Conservation (phyloP, 37 sponge, comb jelly and placozoan species). For the Crambe crambe region DNA sequence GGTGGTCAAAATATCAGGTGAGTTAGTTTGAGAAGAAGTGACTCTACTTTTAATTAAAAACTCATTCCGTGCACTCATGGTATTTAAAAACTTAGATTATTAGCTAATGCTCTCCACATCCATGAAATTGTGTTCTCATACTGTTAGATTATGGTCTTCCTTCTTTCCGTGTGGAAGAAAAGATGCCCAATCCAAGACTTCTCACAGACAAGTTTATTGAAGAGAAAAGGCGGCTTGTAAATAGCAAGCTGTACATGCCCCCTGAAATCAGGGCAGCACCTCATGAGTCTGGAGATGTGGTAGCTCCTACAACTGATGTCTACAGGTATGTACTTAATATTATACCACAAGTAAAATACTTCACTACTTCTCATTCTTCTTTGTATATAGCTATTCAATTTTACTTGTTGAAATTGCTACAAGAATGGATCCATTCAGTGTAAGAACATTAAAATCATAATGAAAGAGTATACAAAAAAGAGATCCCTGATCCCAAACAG, state of each 20-base stretch:
- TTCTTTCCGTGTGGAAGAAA: conserved; percentile 19
- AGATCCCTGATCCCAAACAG: too few relatives aligned
- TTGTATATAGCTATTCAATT: conserved; percentile 63
- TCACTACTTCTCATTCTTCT: neutral
- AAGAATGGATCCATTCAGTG: conserved; percentile 75
- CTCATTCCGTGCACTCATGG: too few relatives aligned
- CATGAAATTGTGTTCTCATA: neutral
- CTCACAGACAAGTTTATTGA: neutral
- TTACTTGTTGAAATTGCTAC: conserved; percentile 77
- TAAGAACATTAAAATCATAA: conserved; percentile 17
- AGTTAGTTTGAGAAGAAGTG: neutral
- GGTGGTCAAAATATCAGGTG: conserved; percentile 89
- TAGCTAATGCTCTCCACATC: neutral
- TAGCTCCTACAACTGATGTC: conserved; percentile 53
- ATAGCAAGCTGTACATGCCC: conserved; percentile 34
- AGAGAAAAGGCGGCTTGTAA: neutral
- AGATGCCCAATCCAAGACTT: neutral
- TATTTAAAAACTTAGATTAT: too few relatives aligned
- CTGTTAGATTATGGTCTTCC: conserved; percentile 68
- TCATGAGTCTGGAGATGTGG: neutral
- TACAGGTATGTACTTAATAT: too few relatives aligned
- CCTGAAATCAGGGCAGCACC: conserved; percentile 43
- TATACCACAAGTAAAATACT: too few relatives aligned
- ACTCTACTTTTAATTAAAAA: neutral
- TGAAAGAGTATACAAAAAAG: neutral